Percentiles rank a stretch among this genome's conserved stretches.
phyloP scores from a whole-genome alignment of 1,140 invertebrate species.

The Tetragonula clypearis region DNA sequence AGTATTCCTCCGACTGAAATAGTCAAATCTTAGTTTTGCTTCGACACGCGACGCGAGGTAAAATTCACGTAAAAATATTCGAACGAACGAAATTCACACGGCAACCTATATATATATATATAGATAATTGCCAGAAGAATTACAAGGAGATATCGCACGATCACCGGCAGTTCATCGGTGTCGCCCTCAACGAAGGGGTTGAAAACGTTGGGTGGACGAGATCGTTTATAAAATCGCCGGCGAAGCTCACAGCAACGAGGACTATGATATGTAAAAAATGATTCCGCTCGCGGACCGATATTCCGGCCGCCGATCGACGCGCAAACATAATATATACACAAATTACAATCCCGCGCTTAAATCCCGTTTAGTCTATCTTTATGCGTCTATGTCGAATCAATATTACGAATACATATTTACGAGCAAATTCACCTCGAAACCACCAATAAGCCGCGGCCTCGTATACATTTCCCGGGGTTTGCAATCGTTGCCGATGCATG shows the following conservation, averaged over 20 bases:
- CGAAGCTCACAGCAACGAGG: neutral
- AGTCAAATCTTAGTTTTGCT: too few species aligned
- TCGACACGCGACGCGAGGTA: too few species aligned
- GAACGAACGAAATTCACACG: too few species aligned
- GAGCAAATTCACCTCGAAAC: constrained; percentile 66
- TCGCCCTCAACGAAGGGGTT: too few species aligned
- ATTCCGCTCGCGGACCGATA: constrained; percentile 31
- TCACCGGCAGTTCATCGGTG: neutral
- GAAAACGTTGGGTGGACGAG: neutral
- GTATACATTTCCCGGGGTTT: constrained; percentile 62
- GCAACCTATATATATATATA: too few species aligned
- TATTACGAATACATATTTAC: constrained; percentile 68
- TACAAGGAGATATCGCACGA: neutral
- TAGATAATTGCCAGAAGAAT: too few species aligned
- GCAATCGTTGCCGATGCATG: constrained; percentile 54
- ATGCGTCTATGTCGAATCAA: constrained; percentile 69
- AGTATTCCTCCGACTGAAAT: too few species aligned
- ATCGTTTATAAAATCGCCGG: constrained; percentile 36
- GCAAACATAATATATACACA: constrained; percentile 67
- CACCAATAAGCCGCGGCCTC: constrained; percentile 67
- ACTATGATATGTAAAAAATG: constrained; percentile 51
- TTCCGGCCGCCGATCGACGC: constrained; percentile 10
- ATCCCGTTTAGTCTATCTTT: constrained; percentile 69
- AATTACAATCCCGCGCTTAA: constrained; percentile 65
- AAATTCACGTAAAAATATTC: too few species aligned